These are phyloP conservation scores for Noctuana brunneofusca DNA, from an alignment of 2,888 invertebrate genomes.

Conservation along the genomic window DNA sequence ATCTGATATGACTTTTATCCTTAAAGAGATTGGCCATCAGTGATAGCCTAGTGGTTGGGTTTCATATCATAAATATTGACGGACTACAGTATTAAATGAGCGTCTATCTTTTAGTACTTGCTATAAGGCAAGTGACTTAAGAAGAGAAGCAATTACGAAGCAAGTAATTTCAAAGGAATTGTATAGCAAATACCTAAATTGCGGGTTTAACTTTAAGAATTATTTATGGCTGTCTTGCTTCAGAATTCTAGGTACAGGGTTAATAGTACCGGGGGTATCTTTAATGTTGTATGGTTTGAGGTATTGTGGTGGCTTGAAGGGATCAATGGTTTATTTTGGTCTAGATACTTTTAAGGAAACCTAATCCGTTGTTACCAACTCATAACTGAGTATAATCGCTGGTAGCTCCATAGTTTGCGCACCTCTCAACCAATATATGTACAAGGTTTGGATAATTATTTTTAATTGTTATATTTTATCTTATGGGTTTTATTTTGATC, in stretches of 20 bases:
- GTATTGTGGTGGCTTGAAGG: neutral
- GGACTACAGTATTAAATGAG: neutral
- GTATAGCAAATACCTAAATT: slow-evolving; percentile 26
- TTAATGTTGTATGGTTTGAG: neutral
- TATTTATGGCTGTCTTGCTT: slow-evolving; percentile 25
- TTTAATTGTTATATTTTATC: too few relatives aligned
- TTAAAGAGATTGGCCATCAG: too few relatives aligned
- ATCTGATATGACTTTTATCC: too few relatives aligned
- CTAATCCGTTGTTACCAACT: too few relatives aligned
- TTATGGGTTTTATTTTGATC: too few relatives aligned
- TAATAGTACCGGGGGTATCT: neutral
- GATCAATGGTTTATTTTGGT: neutral
- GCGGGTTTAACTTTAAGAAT: slow-evolving; percentile 32
- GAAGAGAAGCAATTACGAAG: slow-evolving; percentile 24
- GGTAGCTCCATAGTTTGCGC: too few relatives aligned
- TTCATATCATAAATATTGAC: too few relatives aligned
- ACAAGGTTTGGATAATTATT: too few relatives aligned
- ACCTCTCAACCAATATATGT: too few relatives aligned
- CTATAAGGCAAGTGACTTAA: slow-evolving; percentile 1
- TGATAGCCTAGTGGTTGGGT: too few relatives aligned
- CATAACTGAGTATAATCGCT: too few relatives aligned
- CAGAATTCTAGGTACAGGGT: slow-evolving; percentile 6
- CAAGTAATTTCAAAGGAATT: slow-evolving; percentile 32
- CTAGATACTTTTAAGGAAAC: too few relatives aligned
- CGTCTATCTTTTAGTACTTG: neutral